These are phyloP conservation scores for Cybosia mesomella DNA, from an alignment of 2,888 invertebrate species.

Conservation along the genomic window DNA sequence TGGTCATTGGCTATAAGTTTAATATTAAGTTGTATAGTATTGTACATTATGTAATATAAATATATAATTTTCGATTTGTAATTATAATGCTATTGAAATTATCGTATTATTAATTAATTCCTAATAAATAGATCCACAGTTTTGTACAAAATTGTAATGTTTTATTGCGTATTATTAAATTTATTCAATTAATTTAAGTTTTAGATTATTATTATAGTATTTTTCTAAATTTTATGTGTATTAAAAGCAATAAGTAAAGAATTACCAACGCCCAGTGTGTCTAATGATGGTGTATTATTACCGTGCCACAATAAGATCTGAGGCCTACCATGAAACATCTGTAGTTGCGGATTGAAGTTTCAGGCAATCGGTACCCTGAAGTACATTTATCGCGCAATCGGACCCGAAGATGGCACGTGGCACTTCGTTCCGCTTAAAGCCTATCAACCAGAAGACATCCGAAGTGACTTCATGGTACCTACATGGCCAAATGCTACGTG, in stretches of 20 bases:
- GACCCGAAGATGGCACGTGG: too few species aligned
- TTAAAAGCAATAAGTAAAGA: conserved; percentile 14
- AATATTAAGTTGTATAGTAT: conserved; percentile 51
- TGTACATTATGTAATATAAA: conserved; percentile 53
- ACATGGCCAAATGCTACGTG: too few species aligned
- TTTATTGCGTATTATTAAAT: conserved; percentile 9
- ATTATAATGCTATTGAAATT: conserved; percentile 42
- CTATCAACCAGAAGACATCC: too few species aligned
- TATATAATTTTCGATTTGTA: conserved; percentile 37
- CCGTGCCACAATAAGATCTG: not conserved
- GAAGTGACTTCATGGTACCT: too few species aligned
- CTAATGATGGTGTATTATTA: not conserved
- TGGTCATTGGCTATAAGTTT: conserved; percentile 22
- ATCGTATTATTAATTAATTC: conserved; percentile 25
- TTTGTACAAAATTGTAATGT: conserved; percentile 26
- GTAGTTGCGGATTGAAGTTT: too few species aligned
- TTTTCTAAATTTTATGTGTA: conserved; percentile 4
- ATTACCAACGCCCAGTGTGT: not conserved
- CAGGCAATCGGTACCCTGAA: too few species aligned
- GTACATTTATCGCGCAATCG: too few species aligned
- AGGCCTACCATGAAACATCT: not conserved
- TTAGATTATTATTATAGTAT: not conserved
- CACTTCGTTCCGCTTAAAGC: too few species aligned
- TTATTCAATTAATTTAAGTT: conserved; percentile 3
- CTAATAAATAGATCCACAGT: conserved; percentile 11